Percentiles rank a stretch among this genome's conserved stretches.
Conservation (phyloP, 2,113 vertebrate species). For the Cynocephalus volans region DNA sequence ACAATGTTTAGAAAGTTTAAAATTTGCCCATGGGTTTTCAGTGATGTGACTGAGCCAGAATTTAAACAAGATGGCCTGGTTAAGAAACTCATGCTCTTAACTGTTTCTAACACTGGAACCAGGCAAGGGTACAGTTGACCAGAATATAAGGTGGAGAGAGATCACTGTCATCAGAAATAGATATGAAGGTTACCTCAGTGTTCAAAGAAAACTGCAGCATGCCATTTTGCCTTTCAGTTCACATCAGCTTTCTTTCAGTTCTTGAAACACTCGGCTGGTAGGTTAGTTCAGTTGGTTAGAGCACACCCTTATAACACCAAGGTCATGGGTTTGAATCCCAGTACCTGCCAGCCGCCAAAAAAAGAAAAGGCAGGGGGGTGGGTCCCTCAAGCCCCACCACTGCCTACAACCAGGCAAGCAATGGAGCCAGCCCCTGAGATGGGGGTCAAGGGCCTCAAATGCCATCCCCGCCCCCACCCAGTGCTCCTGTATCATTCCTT, state of each 20-base stretch:
- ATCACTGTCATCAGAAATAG: background rate
- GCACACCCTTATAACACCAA: too few relatives aligned
- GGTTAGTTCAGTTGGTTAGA: too few relatives aligned
- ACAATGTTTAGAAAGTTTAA: background rate
- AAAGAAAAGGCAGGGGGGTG: too few relatives aligned
- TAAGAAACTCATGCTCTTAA: constrained; percentile 28
- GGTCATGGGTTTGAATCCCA: too few relatives aligned
- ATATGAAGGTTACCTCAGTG: background rate
- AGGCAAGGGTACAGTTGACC: background rate
- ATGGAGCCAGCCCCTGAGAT: too few relatives aligned
- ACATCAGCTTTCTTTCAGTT: background rate
- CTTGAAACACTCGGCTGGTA: background rate
- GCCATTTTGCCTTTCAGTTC: background rate
- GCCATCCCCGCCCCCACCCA: constrained; percentile 67
- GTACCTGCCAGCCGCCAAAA: too few relatives aligned
- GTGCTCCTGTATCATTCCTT: constrained; percentile 97
- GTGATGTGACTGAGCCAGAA: background rate
- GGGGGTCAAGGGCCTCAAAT: too few relatives aligned
- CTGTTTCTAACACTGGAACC: background rate
- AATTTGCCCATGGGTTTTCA: background rate
- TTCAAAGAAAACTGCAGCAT: background rate
- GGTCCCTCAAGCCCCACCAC: too few relatives aligned
- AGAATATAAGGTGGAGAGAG: background rate
- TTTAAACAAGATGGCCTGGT: background rate
- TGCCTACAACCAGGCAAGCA: too few relatives aligned